phyloP scores from a whole-genome alignment of 2,888 invertebrate genomes.

The Dynastes grantii region DNA sequence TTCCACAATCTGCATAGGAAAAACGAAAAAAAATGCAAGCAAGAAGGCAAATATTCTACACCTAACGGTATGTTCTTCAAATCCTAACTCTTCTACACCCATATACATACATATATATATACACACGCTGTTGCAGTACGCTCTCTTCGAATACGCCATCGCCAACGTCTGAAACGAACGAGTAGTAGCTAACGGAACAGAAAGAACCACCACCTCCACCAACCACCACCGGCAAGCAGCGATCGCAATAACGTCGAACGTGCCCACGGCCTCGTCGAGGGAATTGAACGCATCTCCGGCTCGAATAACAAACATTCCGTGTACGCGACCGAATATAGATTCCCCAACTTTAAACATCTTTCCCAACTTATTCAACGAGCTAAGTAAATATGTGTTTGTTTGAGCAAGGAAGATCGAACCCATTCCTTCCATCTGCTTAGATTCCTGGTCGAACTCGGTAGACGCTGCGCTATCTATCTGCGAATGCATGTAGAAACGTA shows the following conservation, averaged over 20 bases:
- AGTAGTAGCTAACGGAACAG: not conserved
- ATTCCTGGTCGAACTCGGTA: slow-evolving; percentile 47
- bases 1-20: too few species aligned
- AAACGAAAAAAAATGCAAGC: too few species aligned
- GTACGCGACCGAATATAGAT: slow-evolving; percentile 65
- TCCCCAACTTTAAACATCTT: slow-evolving; percentile 64
- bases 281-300: slow-evolving; percentile 65
- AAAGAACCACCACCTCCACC: not conserved
- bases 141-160: too few species aligned
- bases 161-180: not conserved
- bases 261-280: slow-evolving; percentile 61
- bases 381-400: slow-evolving; percentile 66
- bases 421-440: slow-evolving; percentile 59
- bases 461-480: not conserved
- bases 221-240: not conserved
- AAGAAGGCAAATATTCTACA: too few species aligned
- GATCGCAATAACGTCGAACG: slow-evolving; percentile 63
- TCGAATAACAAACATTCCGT: slow-evolving; percentile 65
- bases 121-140: too few species aligned
- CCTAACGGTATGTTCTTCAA: too few species aligned
- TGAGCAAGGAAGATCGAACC: slow-evolving; percentile 64
- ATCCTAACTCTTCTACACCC: too few species aligned
- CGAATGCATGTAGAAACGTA: not conserved
- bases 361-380: slow-evolving; percentile 63
- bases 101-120: too few species aligned